Percentiles rank a stretch among this genome's conserved stretches.
Conservation (phyloP, 2,113 vertebrate genomes). For the Gnathonemus longibarbis region DNA sequence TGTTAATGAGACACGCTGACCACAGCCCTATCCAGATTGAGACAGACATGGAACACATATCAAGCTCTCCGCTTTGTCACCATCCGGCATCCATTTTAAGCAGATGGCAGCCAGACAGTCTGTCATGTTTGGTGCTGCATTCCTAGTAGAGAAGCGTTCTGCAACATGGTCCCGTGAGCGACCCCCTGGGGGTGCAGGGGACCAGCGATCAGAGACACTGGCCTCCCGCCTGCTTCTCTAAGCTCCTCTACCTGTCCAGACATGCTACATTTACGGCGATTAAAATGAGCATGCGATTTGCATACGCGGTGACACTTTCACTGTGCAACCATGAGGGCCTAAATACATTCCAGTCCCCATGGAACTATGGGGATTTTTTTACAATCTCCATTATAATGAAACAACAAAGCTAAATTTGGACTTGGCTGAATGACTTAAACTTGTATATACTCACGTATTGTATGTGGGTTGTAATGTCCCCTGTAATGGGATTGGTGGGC, state of each 20-base stretch:
- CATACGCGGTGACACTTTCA: slow-evolving; percentile 92
- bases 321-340: slow-evolving; percentile 38
- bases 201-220: slow-evolving; percentile 80
- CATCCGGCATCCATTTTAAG: slow-evolving; percentile 95
- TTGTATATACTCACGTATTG: not conserved
- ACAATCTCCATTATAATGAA: not conserved
- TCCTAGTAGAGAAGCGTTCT: slow-evolving; percentile 97
- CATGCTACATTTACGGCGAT: slow-evolving; percentile 99
- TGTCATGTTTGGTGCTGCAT: slow-evolving; percentile 98
- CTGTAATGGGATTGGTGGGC: not conserved
- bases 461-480: not conserved
- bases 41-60: slow-evolving; percentile 82
- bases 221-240: slow-evolving; percentile 58
- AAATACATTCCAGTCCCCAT: not conserved
- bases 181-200: slow-evolving; percentile 80
- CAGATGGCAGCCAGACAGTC: slow-evolving; percentile 99
- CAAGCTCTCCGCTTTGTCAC: slow-evolving; percentile 90
- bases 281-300: slow-evolving; percentile 96
- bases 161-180: slow-evolving; percentile 78
- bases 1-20: not conserved
- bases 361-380: not conserved
- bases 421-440: not conserved
- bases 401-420: not conserved
- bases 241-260: slow-evolving; percentile 83
- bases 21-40: slow-evolving; percentile 72